phyloP scores from a whole-genome alignment of 2,113 vertebrate genomes.

The Coptodon rendalli region DNA sequence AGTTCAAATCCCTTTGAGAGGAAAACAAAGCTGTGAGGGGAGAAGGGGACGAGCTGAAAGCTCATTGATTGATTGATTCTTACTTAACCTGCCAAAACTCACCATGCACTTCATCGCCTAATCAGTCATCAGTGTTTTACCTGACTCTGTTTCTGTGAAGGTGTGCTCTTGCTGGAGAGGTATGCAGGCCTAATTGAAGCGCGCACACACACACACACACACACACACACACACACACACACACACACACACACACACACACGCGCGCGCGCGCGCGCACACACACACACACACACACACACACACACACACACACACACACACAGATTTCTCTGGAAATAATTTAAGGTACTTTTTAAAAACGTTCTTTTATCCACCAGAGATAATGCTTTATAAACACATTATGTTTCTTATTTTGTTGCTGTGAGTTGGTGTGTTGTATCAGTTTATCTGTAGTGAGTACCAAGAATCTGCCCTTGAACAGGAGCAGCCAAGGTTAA shows the following conservation, averaged over 20 bases:
- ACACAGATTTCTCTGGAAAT: no score
- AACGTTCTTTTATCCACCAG: neutral
- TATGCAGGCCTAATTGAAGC: neutral
- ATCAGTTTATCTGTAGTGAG: neutral
- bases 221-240: neutral
- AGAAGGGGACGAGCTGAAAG: neutral
- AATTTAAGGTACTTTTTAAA: no score
- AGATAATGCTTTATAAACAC: neutral
- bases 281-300: neutral
- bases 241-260: neutral
- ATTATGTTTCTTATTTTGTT: neutral
- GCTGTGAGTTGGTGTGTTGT: neutral
- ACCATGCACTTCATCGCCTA: neutral
- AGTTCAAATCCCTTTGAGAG: neutral
- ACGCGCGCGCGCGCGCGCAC: no score
- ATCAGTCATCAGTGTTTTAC: neutral
- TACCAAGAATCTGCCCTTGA: neutral
- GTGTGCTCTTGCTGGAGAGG: neutral
- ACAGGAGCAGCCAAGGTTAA: neutral
- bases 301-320: neutral
- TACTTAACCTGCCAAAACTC: neutral
- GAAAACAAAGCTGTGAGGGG: neutral
- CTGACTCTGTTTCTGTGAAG: neutral
- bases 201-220: rapidly evolving
- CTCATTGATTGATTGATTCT: neutral